Percentiles rank a stretch among this genome's conserved stretches.
These are phyloP conservation scores for Gambusia holbrooki DNA, from an alignment of 2,113 vertebrate species.

Conservation along the genomic window DNA sequence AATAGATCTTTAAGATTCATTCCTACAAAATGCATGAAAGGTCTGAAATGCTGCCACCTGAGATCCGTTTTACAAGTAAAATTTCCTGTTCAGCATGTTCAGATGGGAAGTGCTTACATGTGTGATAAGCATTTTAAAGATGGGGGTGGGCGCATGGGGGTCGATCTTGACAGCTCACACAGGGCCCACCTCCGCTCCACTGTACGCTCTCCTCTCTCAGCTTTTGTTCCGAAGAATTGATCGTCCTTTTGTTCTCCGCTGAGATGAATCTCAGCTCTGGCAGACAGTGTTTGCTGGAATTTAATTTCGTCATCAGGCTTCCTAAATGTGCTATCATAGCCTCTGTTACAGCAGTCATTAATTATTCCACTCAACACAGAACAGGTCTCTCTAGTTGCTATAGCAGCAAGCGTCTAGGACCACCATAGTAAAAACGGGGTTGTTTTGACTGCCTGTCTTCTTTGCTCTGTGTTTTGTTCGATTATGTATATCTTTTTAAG, in stretches of 20 bases:
- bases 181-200: conserved; percentile 34
- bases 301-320: conserved; percentile 62
- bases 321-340: conserved; percentile 75
- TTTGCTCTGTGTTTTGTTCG: neutral
- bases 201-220: conserved; percentile 26
- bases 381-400: conserved; percentile 57
- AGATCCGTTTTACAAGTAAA: neutral
- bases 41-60: neutral
- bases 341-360: conserved; percentile 67
- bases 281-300: conserved; percentile 54
- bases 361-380: conserved; percentile 60
- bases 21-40: neutral
- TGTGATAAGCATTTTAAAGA: conserved; percentile 12
- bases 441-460: conserved; percentile 26
- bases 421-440: conserved; percentile 28
- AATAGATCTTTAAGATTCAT: neutral
- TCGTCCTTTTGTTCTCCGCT: conserved; percentile 64
- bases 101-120: neutral
- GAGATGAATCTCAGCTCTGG: conserved; percentile 68
- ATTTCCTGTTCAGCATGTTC: neutral
- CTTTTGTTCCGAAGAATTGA: conserved; percentile 72
- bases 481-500: conserved; percentile 2
- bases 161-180: conserved; percentile 7
- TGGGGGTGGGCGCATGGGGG: neutral
- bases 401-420: conserved; percentile 44